Evolutionary conservation across 2,888 invertebrate genomes (phyloP), one percentile per base, ranked within the genome.

Genomic region (Digitonthophagus gazella): DNA sequence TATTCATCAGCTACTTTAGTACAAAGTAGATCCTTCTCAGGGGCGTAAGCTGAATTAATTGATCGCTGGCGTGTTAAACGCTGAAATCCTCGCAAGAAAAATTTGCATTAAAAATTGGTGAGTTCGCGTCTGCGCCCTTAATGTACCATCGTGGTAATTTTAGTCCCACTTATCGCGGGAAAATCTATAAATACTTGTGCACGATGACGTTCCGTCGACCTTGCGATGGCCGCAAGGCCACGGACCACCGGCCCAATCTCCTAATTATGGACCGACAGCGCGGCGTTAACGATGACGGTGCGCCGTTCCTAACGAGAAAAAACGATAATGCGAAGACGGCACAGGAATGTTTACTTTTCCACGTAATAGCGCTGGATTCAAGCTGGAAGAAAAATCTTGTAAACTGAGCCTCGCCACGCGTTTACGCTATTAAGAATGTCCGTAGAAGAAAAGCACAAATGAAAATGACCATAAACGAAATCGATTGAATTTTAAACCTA

Each of bases 201-300:
- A 19, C 18, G 61, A 61, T 61, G 61, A 61, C 61, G 61, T n/a
- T 19, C 61, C 61, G 61, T 18, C 20, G 61, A 61, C 61, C 61
- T 61, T 61, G 18, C 61, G 5, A n/a, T 4, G 16, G n/a, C 61
- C n/a, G 18, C 61, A 61, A 61, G 61, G 61, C 18, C 61, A 20
- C 61, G 18, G 19, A 20, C 61, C 19, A 19, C 61, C 61, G 18
- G 16, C 61, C 61, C 20, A 61, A 61, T 61, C 61, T 61, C 19
- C 61, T 61, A 61, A 61, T 61, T 61, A 20, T 61, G 61, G 61
- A 61, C 20, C 61, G 19, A 61, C 61, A 18, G 20, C 61, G 20
- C 20, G 61, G 20, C n/a, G 61, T n/a, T 61, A 18, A 18, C 20
- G 61, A 61, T 61, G 61, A 61, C 20, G 61, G 20, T 61, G 61